Conservation (phyloP, 2,797 vertebrate genomes). For the Hafferia zeledoni region DNA sequence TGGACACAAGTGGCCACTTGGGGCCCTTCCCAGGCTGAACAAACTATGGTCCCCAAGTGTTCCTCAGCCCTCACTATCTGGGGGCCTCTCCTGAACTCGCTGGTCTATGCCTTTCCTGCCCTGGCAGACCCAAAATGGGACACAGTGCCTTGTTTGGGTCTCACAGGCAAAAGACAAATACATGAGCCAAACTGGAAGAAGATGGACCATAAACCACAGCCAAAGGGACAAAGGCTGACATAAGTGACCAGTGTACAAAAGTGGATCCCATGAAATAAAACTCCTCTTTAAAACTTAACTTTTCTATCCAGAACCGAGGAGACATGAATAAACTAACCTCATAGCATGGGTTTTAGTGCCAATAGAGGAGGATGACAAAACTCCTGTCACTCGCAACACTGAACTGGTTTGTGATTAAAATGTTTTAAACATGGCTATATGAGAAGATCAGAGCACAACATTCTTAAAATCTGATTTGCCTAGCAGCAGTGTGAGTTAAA, state of each 20-base stretch:
- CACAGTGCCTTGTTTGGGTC: not conserved
- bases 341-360: not conserved
- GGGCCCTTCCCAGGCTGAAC: not conserved
- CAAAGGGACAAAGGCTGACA: not conserved
- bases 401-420: not conserved
- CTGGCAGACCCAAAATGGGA: not conserved
- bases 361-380: not conserved
- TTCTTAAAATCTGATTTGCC: not conserved
- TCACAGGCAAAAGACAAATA: not conserved
- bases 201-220: not conserved
- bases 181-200: not conserved
- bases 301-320: not conserved
- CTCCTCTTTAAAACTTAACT: not conserved
- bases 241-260: not conserved
- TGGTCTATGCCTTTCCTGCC: not conserved
- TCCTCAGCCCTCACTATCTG: not conserved
- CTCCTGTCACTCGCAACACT: not conserved
- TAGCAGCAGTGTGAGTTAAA: not conserved
- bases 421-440: not conserved
- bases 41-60: not conserved
- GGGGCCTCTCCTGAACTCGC: too few species aligned
- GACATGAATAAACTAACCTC: not conserved
- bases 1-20: not conserved
- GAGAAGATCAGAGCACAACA: not conserved
- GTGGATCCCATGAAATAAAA: not conserved